phyloP scores from a whole-genome alignment of 2,113 vertebrate genomes.

The Burhinus bistriatus region DNA sequence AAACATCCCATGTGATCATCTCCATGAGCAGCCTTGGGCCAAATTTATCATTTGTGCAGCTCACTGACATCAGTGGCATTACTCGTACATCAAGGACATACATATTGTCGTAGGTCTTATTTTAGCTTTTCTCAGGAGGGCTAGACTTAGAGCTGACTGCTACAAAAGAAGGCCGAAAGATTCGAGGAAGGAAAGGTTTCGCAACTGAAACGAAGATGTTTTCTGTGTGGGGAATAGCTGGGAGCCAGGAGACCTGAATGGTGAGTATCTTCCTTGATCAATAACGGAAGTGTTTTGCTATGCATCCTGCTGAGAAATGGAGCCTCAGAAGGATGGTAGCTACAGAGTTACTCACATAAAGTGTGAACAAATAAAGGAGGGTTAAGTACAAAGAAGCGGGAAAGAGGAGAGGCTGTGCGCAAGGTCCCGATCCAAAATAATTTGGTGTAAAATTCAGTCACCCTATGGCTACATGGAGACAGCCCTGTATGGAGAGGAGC shows the following conservation, averaged over 20 bases:
- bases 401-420: neutral
- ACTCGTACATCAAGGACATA: neutral
- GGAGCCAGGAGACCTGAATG: neutral
- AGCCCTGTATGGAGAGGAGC: neutral
- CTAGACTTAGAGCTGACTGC: neutral
- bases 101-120: neutral
- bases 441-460: neutral
- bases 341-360: neutral
- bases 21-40: constrained; percentile 30
- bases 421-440: neutral
- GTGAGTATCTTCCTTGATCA: neutral
- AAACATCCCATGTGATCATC: constrained; percentile 24
- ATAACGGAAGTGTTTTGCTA: neutral
- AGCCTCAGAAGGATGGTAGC: neutral
- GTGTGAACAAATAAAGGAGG: neutral
- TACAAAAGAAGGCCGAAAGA: neutral
- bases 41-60: constrained; percentile 28
- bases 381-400: neutral
- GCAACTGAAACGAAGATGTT: neutral
- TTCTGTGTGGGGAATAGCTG: neutral
- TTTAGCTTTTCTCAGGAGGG: constrained; percentile 48
- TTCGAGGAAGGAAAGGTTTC: neutral
- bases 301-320: neutral
- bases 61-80: neutral
- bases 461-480: neutral